phyloP scores from a whole-genome alignment of 2,113 vertebrate genomes.

The Tichodroma muraria region DNA sequence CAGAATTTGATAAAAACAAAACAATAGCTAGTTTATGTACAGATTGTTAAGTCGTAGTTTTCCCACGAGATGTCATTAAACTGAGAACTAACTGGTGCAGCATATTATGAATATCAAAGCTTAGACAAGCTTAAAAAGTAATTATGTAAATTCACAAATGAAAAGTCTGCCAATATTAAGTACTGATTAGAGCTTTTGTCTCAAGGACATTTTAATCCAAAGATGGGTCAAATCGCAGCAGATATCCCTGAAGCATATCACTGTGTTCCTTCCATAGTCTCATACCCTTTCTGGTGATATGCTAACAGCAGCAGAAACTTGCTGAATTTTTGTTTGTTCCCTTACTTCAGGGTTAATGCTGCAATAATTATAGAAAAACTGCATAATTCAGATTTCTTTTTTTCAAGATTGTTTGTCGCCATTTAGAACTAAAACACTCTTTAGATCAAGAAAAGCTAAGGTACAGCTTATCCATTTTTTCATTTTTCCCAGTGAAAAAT shows the following conservation, averaged over 20 bases:
- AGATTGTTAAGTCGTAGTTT: background rate
- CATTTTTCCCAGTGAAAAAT: background rate
- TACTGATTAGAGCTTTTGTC: background rate
- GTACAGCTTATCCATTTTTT: background rate
- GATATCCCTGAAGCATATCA: background rate
- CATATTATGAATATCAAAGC: background rate
- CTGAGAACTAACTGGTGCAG: background rate
- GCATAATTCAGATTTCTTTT: background rate
- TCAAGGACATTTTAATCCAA: background rate
- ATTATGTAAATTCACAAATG: background rate
- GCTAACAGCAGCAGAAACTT: background rate
- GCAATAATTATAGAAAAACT: background rate
- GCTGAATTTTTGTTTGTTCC: background rate
- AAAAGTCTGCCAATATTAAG: background rate
- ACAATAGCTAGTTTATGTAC: background rate
- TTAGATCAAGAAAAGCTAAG: background rate
- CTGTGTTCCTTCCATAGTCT: background rate
- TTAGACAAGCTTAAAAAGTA: background rate
- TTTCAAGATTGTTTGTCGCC: background rate
- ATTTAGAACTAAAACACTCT: background rate
- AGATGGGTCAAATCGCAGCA: background rate
- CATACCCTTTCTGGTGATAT: background rate
- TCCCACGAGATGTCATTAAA: background rate
- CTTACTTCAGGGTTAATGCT: background rate
- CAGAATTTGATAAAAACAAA: background rate